A percentile compares a stretch with the other conserved stretches of the same genome.
Evolutionary conservation across 2,113 vertebrate genomes (phyloP).

Genomic region (Panthera uncia): DNA sequence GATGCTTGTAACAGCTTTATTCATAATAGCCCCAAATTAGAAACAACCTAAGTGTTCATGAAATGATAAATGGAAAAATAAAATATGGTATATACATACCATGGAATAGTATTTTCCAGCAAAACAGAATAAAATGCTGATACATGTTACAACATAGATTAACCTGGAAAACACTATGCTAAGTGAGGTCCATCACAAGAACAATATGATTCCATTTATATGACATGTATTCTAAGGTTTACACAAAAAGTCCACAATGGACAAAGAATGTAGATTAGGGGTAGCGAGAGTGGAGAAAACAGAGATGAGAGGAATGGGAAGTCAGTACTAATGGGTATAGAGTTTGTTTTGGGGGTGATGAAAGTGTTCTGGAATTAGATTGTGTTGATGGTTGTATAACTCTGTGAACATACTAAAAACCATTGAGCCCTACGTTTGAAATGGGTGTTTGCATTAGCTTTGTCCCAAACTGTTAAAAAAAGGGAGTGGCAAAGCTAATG

Average conservation of each 20-base stretch:
- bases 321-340: neutral
- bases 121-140: neutral
- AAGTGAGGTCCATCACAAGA: neutral
- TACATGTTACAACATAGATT: neutral
- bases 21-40: neutral
- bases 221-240: neutral
- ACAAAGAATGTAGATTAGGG: neutral
- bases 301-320: neutral
- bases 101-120: neutral
- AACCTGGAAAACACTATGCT: neutral
- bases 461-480: neutral
- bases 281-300: neutral
- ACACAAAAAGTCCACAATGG: neutral
- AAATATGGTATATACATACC: neutral
- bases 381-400: neutral
- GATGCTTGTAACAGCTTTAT: neutral
- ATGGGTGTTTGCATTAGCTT: neutral
- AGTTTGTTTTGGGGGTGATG: neutral
- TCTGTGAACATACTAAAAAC: neutral
- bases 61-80: neutral
- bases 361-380: neutral
- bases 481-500: neutral
- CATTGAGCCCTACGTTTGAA: neutral
- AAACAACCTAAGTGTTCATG: neutral
- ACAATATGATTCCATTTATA: neutral